These are phyloP conservation scores for Neria commutata DNA, from an alignment of 2,888 invertebrate species.

Conservation along the genomic window DNA sequence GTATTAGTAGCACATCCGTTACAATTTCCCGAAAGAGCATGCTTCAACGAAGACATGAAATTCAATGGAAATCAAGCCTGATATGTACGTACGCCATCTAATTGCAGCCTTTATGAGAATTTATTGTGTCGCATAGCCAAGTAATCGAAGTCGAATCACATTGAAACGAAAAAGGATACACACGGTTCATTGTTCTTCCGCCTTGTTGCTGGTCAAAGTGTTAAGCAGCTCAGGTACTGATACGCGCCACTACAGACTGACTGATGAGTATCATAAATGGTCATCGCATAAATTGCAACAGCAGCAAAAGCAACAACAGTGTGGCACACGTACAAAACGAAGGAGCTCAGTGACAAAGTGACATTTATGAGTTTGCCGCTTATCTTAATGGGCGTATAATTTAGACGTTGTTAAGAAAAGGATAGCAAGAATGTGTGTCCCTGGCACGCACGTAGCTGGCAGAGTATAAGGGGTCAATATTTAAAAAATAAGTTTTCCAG, in stretches of 20 bases:
- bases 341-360: too few species aligned
- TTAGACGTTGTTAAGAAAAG: conserved; percentile 10
- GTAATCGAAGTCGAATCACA: not conserved
- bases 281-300: conserved; percentile 53
- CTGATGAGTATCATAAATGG: conserved; percentile 48
- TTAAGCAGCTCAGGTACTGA: not conserved
- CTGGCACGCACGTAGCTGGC: too few species aligned
- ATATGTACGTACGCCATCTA: conserved; percentile 41
- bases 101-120: conserved; percentile 45
- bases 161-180: not conserved
- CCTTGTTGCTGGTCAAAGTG: not conserved
- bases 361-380: conserved; percentile 51
- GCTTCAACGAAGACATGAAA: conserved; percentile 23
- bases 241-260: not conserved
- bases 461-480: too few species aligned
- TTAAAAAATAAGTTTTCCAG: too few species aligned
- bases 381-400: conserved; percentile 54
- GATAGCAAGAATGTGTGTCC: too few species aligned
- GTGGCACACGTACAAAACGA: not conserved
- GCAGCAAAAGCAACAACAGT: conserved; percentile 21
- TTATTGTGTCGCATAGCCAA: conserved; percentile 42
- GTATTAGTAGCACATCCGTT: conserved; percentile 18
- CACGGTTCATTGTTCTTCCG: not conserved
- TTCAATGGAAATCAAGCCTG: conserved; percentile 19
- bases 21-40: not conserved